Base-by-base conservation (phyloP, 53 echinoderm and acorn worm species). In the Echinometra lucunter region DNA sequence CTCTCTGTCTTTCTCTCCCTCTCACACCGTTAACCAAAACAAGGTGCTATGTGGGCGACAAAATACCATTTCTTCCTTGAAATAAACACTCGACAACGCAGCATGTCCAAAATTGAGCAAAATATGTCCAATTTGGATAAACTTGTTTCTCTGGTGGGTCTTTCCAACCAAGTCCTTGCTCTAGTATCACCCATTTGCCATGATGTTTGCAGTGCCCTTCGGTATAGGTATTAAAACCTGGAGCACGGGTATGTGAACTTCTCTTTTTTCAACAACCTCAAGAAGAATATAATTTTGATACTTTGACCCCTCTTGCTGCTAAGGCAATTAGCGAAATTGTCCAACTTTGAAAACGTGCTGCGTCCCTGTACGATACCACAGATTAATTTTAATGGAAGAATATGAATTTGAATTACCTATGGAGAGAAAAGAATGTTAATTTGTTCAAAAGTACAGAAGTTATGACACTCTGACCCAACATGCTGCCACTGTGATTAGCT, bases 91-190 rank as follows among this genome's bases (percentile, higher is more conserved):
- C 92, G 1, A 1, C 92, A 45, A 70, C 92, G 40, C 92, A 92
- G 70, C 92, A 92, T 92, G 92, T 53, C 92, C 92, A 92, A 92
- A 92, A 92, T 70, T 92, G 92, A 72, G 92, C 92, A 92, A 92
- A 90, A 90, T 90, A 90, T 90, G 90, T 90, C 58, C 66, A 90
- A 90, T 57, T 89, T 28, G 58, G 89, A 35, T 44, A 37, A 82
- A 82, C 83, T 69, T 78, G 35, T 72, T 72, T 11, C 72, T 72
- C 35, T 78, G 78, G 38, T 42, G 38, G 78, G 18, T 42, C 38
- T 34, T 11, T n/a, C n/a, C n/a, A n/a, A n/a, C 11, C 10, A 32
- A 34, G 69, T 69, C 69, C 69, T 78, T 78, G 78, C 78, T 40
- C 78, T 23, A 42, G 8, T 38, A 40, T 40, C 42, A 78, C 78